Evolutionary conservation across 2,888 invertebrate species (phyloP).

Genomic region (Hypomecis atomaria): DNA sequence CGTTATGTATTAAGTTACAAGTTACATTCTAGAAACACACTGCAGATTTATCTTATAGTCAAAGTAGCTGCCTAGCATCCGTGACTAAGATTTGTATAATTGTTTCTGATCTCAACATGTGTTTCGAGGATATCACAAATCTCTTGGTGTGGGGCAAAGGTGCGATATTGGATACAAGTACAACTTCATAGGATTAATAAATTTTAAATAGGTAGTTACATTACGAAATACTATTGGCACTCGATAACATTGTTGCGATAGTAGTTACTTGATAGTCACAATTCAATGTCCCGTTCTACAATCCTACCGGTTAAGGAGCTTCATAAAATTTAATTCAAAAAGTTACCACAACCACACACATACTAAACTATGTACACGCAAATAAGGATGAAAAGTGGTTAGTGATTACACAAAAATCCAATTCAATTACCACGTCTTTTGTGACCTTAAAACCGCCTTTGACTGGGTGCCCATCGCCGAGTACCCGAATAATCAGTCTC

Average conservation of each 20-base stretch:
- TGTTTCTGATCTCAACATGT: conserved; percentile 34
- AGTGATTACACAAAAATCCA: conserved; percentile 74
- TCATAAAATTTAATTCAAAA: conserved; percentile 6
- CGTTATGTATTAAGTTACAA: neutral
- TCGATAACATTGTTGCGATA: conserved; percentile 6
- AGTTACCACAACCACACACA: conserved; percentile 46
- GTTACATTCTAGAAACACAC: conserved; percentile 4
- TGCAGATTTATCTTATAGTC: neutral
- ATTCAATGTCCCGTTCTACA: no score
- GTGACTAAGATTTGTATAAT: conserved; percentile 29
- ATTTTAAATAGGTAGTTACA: conserved; percentile 8
- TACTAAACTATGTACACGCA: conserved; percentile 45
- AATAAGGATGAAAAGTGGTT: conserved; percentile 72
- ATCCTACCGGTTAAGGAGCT: no score
- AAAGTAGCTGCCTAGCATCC: conserved; percentile 3
- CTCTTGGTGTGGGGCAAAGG: conserved; percentile 19
- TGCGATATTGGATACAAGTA: conserved; percentile 21
- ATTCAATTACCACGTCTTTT: conserved; percentile 79
- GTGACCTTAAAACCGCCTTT: conserved; percentile 80
- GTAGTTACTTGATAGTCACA: no score
- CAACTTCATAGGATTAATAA: conserved; percentile 16
- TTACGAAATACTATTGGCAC: neutral
- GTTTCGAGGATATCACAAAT: conserved; percentile 31
- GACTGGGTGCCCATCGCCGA: conserved; percentile 53
- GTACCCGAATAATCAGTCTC: conserved; percentile 73